These are phyloP conservation scores for Aurelia sp. DNA, from an alignment of 30 jellyfish, hydroid and myxozoan genomes.

Conservation along the genomic window DNA sequence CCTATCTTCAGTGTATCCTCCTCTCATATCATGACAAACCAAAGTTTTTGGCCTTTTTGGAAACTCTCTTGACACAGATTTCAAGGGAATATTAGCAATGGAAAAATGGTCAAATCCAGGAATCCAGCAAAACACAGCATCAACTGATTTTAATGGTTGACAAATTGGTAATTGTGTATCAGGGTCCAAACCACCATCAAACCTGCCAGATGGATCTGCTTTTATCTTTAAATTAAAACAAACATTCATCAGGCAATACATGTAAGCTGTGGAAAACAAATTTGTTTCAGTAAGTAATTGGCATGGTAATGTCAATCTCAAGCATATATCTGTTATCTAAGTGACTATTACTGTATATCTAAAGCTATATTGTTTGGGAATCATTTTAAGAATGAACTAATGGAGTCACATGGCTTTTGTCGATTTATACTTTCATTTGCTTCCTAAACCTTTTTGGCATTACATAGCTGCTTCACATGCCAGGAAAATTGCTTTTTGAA, in stretches of 20 bases:
- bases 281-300: no score
- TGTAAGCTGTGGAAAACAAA: no score
- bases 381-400: no score
- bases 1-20: slow-evolving; percentile 96
- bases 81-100: slow-evolving; percentile 55
- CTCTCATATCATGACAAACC: slow-evolving; percentile 96
- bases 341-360: no score
- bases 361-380: no score
- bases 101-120: slow-evolving; percentile 80
- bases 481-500: no score
- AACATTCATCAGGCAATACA: not conserved
- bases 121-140: slow-evolving; percentile 63
- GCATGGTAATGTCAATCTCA: no score
- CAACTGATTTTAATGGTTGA: slow-evolving; percentile 62
- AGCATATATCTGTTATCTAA: no score
- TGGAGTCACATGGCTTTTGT: no score
- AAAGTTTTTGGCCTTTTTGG: slow-evolving; percentile 74
- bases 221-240: not conserved
- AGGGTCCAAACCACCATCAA: slow-evolving; percentile 2
- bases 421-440: no score
- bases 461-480: no score
- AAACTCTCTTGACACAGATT: slow-evolving; percentile 10
- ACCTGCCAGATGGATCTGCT: not conserved
- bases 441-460: no score
- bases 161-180: slow-evolving; percentile 69